Evolutionary conservation across 2,797 vertebrate species (phyloP).

Genomic region (Enteromius treurensis): DNA sequence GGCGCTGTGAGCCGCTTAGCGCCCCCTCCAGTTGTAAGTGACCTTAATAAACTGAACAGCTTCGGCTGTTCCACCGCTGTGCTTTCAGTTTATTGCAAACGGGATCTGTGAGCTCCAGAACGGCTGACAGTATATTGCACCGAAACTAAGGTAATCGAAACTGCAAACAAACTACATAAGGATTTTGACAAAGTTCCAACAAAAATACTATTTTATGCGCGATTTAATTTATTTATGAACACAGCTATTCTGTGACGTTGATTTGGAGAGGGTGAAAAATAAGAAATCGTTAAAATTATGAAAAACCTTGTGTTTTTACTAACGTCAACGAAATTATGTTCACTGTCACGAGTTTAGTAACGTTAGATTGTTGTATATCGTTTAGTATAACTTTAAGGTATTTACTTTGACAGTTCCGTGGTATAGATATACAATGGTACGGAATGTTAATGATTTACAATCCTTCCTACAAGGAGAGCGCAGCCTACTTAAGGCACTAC

Average conservation of each 20-base stretch:
- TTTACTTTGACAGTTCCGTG: background rate
- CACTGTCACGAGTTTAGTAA: background rate
- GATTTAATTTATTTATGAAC: background rate
- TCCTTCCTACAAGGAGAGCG: background rate
- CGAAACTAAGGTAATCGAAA: constrained; percentile 30
- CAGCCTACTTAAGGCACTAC: background rate
- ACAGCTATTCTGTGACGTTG: too few relatives aligned
- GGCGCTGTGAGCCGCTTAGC: background rate
- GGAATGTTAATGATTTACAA: too few relatives aligned
- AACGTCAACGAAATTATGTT: background rate
- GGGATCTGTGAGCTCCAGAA: background rate
- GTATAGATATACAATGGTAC: background rate
- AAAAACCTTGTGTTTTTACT: background rate
- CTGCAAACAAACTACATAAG: background rate
- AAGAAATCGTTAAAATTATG: background rate
- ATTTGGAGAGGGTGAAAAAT: background rate
- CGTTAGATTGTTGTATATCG: background rate
- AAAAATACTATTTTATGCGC: background rate
- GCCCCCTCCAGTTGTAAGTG: background rate
- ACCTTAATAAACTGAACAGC: background rate
- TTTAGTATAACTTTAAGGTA: background rate
- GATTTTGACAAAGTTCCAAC: background rate
- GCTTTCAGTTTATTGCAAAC: background rate
- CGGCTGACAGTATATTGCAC: background rate
- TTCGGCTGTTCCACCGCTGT: background rate